These are phyloP conservation scores for Drosophila pegasa DNA, from an alignment of 2,888 invertebrate genomes.

Conservation along the genomic window DNA sequence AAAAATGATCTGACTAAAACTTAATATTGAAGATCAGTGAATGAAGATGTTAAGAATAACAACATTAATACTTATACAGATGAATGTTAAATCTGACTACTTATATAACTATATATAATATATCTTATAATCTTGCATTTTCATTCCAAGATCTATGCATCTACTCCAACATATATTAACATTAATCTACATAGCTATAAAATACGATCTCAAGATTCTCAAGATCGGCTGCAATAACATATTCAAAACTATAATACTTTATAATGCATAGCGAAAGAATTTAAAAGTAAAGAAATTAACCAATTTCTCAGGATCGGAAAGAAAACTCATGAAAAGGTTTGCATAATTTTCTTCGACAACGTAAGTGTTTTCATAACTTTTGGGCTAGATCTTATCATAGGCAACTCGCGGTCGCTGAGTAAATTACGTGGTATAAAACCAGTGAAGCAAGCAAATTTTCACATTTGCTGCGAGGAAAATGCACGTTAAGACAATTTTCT, in stretches of 20 bases:
- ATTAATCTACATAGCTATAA: not conserved
- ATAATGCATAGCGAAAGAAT: no score
- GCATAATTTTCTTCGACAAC: not conserved
- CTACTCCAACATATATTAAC: no score
- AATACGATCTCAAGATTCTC: not conserved
- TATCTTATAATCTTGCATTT: no score
- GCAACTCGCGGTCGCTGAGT: slow-evolving; percentile 16
- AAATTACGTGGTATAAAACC: slow-evolving; percentile 63
- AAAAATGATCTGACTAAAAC: no score
- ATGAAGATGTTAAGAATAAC: no score
- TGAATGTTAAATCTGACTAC: no score
- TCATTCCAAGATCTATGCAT: no score
- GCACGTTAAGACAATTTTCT: slow-evolving; percentile 71
- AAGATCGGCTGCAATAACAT: not conserved
- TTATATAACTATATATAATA: no score
- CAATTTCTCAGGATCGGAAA: not conserved
- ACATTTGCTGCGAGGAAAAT: slow-evolving; percentile 61
- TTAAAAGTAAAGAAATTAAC: not conserved
- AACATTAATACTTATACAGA: no score
- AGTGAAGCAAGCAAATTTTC: slow-evolving; percentile 70
- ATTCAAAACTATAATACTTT: no score
- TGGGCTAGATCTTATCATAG: slow-evolving; percentile 44
- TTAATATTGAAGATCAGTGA: no score
- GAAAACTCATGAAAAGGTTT: slow-evolving; percentile 1
- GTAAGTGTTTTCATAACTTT: slow-evolving; percentile 6